Percentiles rank a stretch among this genome's conserved stretches.
Conservation (phyloP, 92 coral and sea anemone species). For the Micromussa lordhowensis region DNA sequence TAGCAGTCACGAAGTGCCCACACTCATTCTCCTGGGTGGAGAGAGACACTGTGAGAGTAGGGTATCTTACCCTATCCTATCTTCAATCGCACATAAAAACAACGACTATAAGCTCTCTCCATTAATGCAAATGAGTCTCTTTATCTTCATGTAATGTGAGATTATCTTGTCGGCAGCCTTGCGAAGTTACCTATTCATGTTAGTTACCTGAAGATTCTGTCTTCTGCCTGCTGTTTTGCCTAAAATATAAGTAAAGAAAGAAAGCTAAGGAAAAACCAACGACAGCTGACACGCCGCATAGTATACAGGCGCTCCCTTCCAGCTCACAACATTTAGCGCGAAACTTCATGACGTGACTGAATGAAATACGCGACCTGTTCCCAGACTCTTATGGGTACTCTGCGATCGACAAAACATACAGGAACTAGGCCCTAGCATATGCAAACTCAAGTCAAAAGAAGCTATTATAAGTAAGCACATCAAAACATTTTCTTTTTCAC, state of each 20-base stretch:
- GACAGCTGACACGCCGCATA: not conserved
- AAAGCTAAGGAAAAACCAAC: no score
- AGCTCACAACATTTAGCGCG: not conserved
- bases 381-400: not conserved
- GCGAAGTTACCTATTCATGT: not conserved
- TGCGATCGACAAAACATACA: not conserved
- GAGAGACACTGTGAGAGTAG: not conserved
- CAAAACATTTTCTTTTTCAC: not conserved
- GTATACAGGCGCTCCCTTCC: not conserved
- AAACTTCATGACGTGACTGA: not conserved
- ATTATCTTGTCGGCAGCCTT: not conserved
- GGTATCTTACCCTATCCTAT: not conserved
- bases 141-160: not conserved
- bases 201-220: conserved; percentile 28
- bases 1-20: not conserved
- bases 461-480: not conserved
- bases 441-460: not conserved
- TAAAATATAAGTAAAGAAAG: not conserved
- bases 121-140: not conserved
- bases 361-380: not conserved
- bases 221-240: conserved; percentile 20
- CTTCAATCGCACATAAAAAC: not conserved
- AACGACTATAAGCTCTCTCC: not conserved
- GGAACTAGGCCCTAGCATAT: not conserved
- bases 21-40: not conserved